Base-by-base conservation (phyloP, 1,140 invertebrate species). In the Drosophila sproati region DNA sequence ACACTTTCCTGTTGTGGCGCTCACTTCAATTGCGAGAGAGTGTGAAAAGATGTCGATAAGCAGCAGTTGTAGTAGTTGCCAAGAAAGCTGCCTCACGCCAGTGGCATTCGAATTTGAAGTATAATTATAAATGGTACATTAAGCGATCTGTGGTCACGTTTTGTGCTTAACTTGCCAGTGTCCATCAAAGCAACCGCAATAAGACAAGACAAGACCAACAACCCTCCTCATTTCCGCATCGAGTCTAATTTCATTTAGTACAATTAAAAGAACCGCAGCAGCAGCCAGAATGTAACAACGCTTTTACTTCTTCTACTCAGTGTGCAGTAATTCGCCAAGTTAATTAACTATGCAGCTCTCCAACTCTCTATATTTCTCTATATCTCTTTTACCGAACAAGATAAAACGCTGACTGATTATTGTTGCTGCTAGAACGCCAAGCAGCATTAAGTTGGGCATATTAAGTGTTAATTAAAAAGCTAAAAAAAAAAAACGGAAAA, bases 401-500 rank as follows among this genome's bases (percentile, higher is more conserved):
- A 56, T 62, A 51, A 56, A 78, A 63, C 74, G 79, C 73, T 71
- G 77, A 77, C 52, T 74, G 77, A 83, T 88, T 39, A 12, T 48
- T 32, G 55, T 4, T 43, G 39, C 54, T 29, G 55, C 55, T 54
- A 54, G 35, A 56, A 5, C 35, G 34, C 43, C 12, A 45, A 67
- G 45, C 45, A 69, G 60, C 55, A 70, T 62, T 34, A 61, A 54
- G 47, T 47, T 63, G 64, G 50, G 41, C 54, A 48, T 66, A 77
- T 77, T 77, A 73, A 77, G 74, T 77, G 74, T 77, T 77, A 77
- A 76, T 83, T 87, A 88, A 87, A 71, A 77, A 82, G 74, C 72
- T 80, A 88, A 83, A 87, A 87, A 87, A 87, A 71, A 87, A 71
- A 77, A 82, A 77, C 72, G 74, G 82, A 83, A 87, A 87, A 87